Evolutionary conservation across 2,888 invertebrate species (phyloP).

Genomic region (Priapulus caudatus): DNA sequence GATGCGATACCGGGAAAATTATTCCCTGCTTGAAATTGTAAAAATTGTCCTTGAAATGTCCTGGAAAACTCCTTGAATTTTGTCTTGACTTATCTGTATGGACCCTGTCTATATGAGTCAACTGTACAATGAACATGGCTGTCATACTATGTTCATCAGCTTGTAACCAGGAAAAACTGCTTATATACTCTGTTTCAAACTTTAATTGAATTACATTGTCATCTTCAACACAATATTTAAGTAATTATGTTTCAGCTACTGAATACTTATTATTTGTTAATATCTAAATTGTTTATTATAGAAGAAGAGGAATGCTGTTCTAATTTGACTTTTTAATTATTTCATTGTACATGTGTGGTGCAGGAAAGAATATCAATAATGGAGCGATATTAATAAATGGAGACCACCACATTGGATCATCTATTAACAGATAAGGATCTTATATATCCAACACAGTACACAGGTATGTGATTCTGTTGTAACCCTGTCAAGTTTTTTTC

Average conservation of each 20-base stretch:
- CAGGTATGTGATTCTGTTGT: slow-evolving; percentile 51
- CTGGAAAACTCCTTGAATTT: neutral
- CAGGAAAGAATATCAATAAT: slow-evolving; percentile 73
- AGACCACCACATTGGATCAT: slow-evolving; percentile 77
- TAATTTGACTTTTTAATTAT: neutral
- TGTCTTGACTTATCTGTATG: too few relatives aligned
- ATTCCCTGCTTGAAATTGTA: too few relatives aligned
- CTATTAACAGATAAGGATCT: slow-evolving; percentile 83
- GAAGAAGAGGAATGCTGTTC: neutral
- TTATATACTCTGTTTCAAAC: too few relatives aligned
- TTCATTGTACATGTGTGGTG: slow-evolving; percentile 9
- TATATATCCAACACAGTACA: slow-evolving; percentile 82
- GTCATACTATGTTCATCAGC: too few relatives aligned
- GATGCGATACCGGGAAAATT: too few relatives aligned
- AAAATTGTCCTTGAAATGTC: too few relatives aligned
- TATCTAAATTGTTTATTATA: neutral
- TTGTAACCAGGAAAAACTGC: too few relatives aligned
- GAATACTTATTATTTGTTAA: too few relatives aligned
- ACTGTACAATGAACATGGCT: too few relatives aligned
- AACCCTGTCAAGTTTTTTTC: neutral
- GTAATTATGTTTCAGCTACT: neutral
- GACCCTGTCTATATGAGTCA: neutral
- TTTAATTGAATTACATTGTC: too few relatives aligned
- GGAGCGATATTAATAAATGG: slow-evolving; percentile 89
- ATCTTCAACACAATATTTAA: too few relatives aligned